Conservation (phyloP, 2,797 vertebrate species). For the Perodicticus potto region DNA sequence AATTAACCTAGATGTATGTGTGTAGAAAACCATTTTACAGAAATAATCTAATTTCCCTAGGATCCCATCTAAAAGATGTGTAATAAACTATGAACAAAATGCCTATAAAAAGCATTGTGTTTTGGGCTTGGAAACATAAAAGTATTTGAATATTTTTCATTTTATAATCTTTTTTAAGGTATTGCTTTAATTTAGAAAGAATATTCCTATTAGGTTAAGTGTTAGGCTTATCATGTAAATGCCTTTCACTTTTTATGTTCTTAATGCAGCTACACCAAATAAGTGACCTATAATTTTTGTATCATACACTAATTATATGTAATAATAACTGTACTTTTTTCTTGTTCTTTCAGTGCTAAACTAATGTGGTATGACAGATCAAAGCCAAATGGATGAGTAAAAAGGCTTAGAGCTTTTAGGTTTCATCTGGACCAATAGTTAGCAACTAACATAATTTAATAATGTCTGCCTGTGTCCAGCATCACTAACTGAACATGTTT, state of each 20-base stretch:
- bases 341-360: slow-evolving; percentile 47
- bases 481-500: slow-evolving; percentile 33
- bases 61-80: slow-evolving; percentile 7
- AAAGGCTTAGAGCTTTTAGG: slow-evolving; percentile 60
- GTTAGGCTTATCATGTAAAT: background rate
- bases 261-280: slow-evolving; percentile 60
- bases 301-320: slow-evolving; percentile 48
- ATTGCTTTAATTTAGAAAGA: background rate
- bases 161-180: slow-evolving; percentile 21
- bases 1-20: background rate
- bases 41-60: slow-evolving; percentile 39
- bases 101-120: background rate
- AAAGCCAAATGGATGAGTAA: slow-evolving; percentile 62
- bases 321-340: slow-evolving; percentile 28
- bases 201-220: background rate
- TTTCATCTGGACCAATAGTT: slow-evolving; percentile 66
- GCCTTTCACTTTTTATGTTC: slow-evolving; percentile 40
- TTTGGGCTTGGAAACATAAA: slow-evolving; percentile 12
- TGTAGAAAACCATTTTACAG: background rate
- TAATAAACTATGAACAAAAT: slow-evolving; percentile 15
- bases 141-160: slow-evolving; percentile 61
- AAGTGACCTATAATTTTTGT: slow-evolving; percentile 58
- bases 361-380: slow-evolving; percentile 66
- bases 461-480: background rate
- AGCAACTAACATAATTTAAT: slow-evolving; percentile 70